These are phyloP conservation scores for Drosophila ananassae DNA, from an alignment of 1,140 invertebrate species.

Conservation along the genomic window DNA sequence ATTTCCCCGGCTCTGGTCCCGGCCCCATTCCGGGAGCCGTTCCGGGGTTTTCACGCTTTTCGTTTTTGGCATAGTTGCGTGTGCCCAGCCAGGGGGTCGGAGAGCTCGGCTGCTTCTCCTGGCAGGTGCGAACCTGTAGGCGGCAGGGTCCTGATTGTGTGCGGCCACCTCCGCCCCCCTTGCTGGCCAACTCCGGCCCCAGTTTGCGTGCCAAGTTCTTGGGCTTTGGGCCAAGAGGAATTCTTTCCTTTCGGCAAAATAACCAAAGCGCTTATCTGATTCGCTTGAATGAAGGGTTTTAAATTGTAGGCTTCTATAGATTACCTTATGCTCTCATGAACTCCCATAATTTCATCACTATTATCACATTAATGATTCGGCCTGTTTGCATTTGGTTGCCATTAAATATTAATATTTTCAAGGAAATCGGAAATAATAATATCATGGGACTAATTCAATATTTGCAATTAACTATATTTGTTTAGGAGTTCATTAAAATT, in stretches of 20 bases:
- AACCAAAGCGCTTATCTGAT: conserved; percentile 7
- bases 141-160: conserved; percentile 14
- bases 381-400: neutral
- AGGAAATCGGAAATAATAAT: neutral
- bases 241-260: conserved; percentile 1
- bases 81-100: conserved; percentile 52
- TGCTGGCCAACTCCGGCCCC: conserved; percentile 38
- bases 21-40: conserved; percentile 38
- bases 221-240: conserved; percentile 44
- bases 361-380: neutral
- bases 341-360: too few relatives aligned
- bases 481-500: conserved; percentile 14
- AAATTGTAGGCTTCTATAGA: neutral
- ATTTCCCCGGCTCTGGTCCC: conserved; percentile 46
- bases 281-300: neutral
- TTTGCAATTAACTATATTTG: conserved; percentile 8
- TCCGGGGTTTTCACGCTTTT: conserved; percentile 77
- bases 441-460: neutral
- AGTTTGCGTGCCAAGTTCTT: conserved; percentile 73
- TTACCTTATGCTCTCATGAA: too few relatives aligned
- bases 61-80: conserved; percentile 81
- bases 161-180: conserved; percentile 16
- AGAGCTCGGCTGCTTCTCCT: conserved; percentile 2
- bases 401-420: neutral
- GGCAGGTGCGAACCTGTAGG: conserved; percentile 2